phyloP scores from a whole-genome alignment of 2,113 vertebrate species.

The Corynorhinus townsendii region DNA sequence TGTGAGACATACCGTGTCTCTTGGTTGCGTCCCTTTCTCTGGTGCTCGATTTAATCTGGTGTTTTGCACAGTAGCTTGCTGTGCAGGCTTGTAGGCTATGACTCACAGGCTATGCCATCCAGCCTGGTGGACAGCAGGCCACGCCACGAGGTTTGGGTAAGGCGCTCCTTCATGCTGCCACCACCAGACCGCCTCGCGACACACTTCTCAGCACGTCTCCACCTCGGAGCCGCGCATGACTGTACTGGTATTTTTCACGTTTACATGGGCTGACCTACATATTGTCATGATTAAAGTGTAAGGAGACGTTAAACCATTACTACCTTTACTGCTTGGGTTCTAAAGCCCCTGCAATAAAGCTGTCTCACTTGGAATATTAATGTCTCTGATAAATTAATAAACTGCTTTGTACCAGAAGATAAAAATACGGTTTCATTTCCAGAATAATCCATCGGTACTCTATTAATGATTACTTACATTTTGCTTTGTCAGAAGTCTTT shows the following conservation, averaged over 20 bases:
- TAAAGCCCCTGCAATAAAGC: slow-evolving; percentile 53
- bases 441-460: slow-evolving; percentile 10
- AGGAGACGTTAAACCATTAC: slow-evolving; percentile 43
- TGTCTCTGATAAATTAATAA: slow-evolving; percentile 57
- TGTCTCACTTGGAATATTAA: slow-evolving; percentile 60
- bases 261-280: not conserved
- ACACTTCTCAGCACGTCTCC: not conserved
- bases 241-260: slow-evolving; percentile 3
- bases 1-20: not conserved
- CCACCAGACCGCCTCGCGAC: not conserved
- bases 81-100: not conserved
- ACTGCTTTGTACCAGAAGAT: slow-evolving; percentile 54
- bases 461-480: slow-evolving; percentile 51
- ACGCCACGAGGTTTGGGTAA: not conserved
- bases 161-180: too few species aligned
- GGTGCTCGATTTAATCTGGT: not conserved
- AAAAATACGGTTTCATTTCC: slow-evolving; percentile 57
- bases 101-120: not conserved
- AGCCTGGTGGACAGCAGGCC: not conserved
- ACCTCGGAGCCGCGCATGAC: not conserved
- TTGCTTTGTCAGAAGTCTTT: slow-evolving; percentile 27
- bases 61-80: too few species aligned
- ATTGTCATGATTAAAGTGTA: not conserved
- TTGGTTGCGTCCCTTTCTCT: not conserved
- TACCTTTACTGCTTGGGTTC: slow-evolving; percentile 31